Evolutionary conservation across 1,140 invertebrate species (phyloP).

Genomic region (Potamilus streckersoni): DNA sequence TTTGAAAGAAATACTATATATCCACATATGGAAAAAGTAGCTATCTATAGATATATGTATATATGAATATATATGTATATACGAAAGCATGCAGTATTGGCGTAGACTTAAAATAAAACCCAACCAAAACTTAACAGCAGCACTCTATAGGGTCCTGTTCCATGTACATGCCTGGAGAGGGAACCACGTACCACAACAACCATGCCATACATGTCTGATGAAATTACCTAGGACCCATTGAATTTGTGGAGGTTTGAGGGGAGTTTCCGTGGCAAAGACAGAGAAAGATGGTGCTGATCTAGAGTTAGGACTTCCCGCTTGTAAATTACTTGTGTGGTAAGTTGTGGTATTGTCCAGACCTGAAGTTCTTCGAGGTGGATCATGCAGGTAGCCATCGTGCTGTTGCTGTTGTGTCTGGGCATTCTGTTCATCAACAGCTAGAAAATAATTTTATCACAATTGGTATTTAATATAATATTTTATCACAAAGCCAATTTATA

Average conservation of each 20-base stretch:
- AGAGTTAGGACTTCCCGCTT: slow-evolving; percentile 43
- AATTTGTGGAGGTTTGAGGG: slow-evolving; percentile 19
- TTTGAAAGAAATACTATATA: too few relatives aligned
- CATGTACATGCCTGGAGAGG: background rate
- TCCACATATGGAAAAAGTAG: too few relatives aligned
- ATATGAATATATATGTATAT: too few relatives aligned
- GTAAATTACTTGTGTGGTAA: slow-evolving; percentile 17
- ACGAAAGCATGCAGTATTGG: too few relatives aligned
- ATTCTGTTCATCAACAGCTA: slow-evolving; percentile 71
- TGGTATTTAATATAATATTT: too few relatives aligned
- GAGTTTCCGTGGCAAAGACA: slow-evolving; percentile 46
- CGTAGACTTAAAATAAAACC: too few relatives aligned
- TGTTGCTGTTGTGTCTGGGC: slow-evolving; percentile 58
- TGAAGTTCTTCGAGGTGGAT: slow-evolving; percentile 31
- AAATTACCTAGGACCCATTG: slow-evolving; percentile 16
- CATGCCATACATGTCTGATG: background rate
- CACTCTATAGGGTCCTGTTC: background rate
- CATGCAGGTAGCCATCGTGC: slow-evolving; percentile 27
- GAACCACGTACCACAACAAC: background rate
- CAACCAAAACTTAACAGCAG: too few relatives aligned
- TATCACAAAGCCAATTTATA: too few relatives aligned
- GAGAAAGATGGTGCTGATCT: slow-evolving; percentile 60
- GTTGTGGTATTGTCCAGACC: slow-evolving; percentile 31
- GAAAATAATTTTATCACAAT: slow-evolving; percentile 2
- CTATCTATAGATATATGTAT: too few relatives aligned